These are phyloP conservation scores for Elephas maximus DNA, from an alignment of 2,113 vertebrate genomes.

Conservation along the genomic window DNA sequence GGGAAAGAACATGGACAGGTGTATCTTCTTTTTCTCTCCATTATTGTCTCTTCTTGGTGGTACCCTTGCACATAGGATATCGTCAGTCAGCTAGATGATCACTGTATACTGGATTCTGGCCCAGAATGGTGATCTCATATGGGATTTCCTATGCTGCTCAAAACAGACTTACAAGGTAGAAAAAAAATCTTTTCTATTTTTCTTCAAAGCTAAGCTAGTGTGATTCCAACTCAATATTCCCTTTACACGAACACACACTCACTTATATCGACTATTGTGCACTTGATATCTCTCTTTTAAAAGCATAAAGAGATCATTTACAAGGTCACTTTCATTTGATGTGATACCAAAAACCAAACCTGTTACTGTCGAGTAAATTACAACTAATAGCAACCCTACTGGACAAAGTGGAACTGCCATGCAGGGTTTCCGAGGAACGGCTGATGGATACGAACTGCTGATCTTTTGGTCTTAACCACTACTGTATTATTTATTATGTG, in stretches of 20 bases:
- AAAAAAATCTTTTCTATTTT: constrained; percentile 51
- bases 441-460: too few relatives aligned
- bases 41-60: not conserved
- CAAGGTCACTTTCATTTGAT: not conserved
- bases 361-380: too few relatives aligned
- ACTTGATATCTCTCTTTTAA: not conserved
- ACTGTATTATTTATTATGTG: not conserved
- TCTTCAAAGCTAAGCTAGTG: not conserved
- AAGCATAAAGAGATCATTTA: constrained; percentile 49
- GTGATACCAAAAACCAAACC: not conserved
- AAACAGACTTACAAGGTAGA: constrained; percentile 22
- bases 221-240: constrained; percentile 3
- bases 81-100: constrained; percentile 12
- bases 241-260: not conserved
- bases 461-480: not conserved
- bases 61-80: not conserved
- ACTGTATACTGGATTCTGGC: constrained; percentile 5
- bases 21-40: not conserved
- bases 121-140: not conserved
- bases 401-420: too few relatives aligned
- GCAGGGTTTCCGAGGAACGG: too few relatives aligned
- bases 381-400: too few relatives aligned
- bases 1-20: not conserved
- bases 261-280: not conserved
- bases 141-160: not conserved